Evolutionary conservation across 2,113 vertebrate species (phyloP).

Genomic region (Entelurus aequoreus): DNA sequence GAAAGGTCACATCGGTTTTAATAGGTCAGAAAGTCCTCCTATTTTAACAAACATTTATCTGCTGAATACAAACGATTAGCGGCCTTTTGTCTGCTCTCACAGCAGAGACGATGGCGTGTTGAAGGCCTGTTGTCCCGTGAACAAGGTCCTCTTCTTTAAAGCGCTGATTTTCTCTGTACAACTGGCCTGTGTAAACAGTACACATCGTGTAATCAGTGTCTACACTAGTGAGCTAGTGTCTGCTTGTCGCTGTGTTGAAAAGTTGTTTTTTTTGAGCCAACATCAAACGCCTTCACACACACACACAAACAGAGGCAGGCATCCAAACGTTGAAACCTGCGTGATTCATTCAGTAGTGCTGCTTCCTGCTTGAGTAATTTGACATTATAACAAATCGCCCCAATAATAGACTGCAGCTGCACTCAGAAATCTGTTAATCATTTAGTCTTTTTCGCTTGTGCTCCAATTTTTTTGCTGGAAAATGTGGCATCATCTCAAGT

Average conservation of each 20-base stretch:
- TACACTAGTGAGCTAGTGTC: constrained; percentile 66
- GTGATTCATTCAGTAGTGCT: constrained; percentile 63
- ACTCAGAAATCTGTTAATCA: constrained; percentile 48
- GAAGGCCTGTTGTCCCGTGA: constrained; percentile 35
- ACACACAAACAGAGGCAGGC: constrained; percentile 3
- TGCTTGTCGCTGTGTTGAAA: constrained; percentile 62
- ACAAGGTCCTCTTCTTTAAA: constrained; percentile 29
- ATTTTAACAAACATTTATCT: no score
- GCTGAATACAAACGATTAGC: no score
- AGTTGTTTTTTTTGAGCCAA: constrained; percentile 46
- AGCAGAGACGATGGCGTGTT: constrained; percentile 16
- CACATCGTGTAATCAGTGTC: constrained; percentile 59
- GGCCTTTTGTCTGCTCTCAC: constrained; percentile 2
- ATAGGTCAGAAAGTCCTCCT: no score
- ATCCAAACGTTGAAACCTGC: constrained; percentile 45
- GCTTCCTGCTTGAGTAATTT: constrained; percentile 66
- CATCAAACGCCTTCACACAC: constrained; percentile 32
- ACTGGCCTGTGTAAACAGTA: constrained; percentile 49
- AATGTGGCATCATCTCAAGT: constrained; percentile 42
- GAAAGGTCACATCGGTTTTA: no score
- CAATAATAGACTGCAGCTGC: constrained; percentile 65
- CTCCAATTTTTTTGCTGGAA: constrained; percentile 48
- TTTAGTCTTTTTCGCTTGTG: constrained; percentile 29
- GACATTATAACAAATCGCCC: constrained; percentile 64
- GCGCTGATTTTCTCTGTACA: constrained; percentile 45